These are phyloP conservation scores for Apocrypta bakeri DNA, from an alignment of 1,140 invertebrate species.

Conservation along the genomic window DNA sequence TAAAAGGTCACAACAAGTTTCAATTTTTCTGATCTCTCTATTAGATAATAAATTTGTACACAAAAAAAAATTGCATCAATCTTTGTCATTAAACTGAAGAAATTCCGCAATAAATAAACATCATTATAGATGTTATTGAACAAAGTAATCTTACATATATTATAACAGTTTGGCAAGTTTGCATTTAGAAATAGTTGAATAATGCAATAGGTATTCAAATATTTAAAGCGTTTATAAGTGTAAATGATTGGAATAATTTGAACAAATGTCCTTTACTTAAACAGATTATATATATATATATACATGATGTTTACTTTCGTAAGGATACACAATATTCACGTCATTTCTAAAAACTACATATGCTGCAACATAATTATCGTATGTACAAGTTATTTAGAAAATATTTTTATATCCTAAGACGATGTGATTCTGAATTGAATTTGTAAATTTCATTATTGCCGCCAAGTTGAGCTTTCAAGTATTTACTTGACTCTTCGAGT, in stretches of 20 bases:
- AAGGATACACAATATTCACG: not conserved
- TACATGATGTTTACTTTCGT: not conserved
- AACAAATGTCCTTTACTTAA: not conserved
- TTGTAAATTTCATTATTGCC: constrained; percentile 3
- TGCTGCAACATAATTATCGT: not conserved
- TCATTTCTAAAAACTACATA: not conserved
- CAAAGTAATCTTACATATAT: not conserved
- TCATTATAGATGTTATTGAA: not conserved
- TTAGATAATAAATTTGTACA: constrained; percentile 39
- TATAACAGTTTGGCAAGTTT: not conserved
- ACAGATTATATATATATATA: not conserved
- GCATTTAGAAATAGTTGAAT: not conserved
- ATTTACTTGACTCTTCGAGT: no score
- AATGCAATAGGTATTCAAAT: not conserved
- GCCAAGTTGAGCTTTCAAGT: constrained; percentile 19
- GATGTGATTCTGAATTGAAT: no score
- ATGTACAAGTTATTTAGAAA: not conserved
- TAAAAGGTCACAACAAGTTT: constrained; percentile 16
- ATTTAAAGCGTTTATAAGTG: not conserved
- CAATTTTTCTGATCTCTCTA: constrained; percentile 37
- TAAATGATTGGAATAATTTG: not conserved
- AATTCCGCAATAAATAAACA: constrained; percentile 10
- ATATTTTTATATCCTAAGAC: not conserved
- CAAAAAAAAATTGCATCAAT: not conserved
- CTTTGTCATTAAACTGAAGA: not conserved